Conservation (phyloP, 2,888 invertebrate species). For the Acrobasis suavella region DNA sequence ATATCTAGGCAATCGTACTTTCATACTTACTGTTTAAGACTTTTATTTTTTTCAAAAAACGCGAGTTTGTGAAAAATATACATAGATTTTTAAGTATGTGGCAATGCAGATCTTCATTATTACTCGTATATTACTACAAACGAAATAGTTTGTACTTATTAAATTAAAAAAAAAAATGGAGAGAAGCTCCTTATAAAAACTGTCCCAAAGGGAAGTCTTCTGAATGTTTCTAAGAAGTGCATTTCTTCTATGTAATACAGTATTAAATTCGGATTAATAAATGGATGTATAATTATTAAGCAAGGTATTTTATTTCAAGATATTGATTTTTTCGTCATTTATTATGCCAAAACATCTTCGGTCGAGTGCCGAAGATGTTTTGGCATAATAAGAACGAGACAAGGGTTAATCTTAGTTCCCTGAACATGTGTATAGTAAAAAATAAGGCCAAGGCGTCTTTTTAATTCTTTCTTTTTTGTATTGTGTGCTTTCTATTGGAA, state of each 20-base stretch:
- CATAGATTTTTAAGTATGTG: slow-evolving; percentile 82
- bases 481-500: too few species aligned
- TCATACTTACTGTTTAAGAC: slow-evolving; percentile 71
- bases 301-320: slow-evolving; percentile 30
- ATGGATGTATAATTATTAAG: slow-evolving; percentile 72
- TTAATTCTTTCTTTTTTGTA: too few species aligned
- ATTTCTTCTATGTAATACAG: slow-evolving; percentile 96
- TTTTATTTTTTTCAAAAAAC: slow-evolving; percentile 65
- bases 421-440: too few species aligned
- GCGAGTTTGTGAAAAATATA: slow-evolving; percentile 78
- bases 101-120: slow-evolving; percentile 82
- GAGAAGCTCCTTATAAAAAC: slow-evolving; percentile 67
- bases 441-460: too few species aligned
- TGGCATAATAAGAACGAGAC: too few species aligned
- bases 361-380: too few species aligned
- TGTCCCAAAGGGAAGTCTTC: slow-evolving; percentile 87
- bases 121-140: slow-evolving; percentile 62
- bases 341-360: too few species aligned
- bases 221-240: slow-evolving; percentile 94
- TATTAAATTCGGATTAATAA: slow-evolving; percentile 88
- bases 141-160: slow-evolving; percentile 71
- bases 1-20: slow-evolving; percentile 71
- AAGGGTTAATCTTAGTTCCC: too few species aligned
- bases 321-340: too few species aligned
- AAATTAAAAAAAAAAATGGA: slow-evolving; percentile 62